Conservation (phyloP, 1,140 invertebrate genomes). For the Drosophila arawakana region DNA sequence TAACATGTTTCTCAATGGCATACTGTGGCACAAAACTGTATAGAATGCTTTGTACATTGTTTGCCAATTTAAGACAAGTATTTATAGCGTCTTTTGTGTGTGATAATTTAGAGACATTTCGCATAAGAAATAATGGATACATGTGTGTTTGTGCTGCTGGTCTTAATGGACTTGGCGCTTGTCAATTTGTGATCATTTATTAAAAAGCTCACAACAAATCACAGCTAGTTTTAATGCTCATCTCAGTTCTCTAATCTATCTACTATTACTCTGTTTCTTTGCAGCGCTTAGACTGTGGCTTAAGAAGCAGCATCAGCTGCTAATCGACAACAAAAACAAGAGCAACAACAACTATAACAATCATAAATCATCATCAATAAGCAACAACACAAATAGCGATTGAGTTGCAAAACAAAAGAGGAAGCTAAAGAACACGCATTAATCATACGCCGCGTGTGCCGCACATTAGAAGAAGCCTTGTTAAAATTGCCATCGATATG, state of each 20-base stretch:
- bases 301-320: conserved; percentile 45
- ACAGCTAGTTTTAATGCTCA: conserved; percentile 25
- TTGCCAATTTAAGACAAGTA: conserved; percentile 51
- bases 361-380: conserved; percentile 66
- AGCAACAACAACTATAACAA: background rate
- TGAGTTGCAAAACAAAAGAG: conserved; percentile 48
- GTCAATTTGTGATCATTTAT: conserved; percentile 35
- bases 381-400: conserved; percentile 32
- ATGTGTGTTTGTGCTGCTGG: conserved; percentile 5
- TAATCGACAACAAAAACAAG: conserved; percentile 50
- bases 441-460: conserved; percentile 68
- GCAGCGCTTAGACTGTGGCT: conserved; percentile 31
- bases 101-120: conserved; percentile 4
- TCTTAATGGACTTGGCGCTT: conserved; percentile 23
- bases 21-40: conserved; percentile 4
- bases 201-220: conserved; percentile 17
- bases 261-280: conserved; percentile 13
- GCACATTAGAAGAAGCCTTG: conserved; percentile 16
- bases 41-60: conserved; percentile 48
- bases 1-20: conserved; percentile 9
- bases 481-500: conserved; percentile 49
- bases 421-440: conserved; percentile 43
- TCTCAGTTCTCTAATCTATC: background rate
- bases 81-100: conserved; percentile 15
- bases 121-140: background rate